Evolutionary conservation across 1,140 invertebrate species (phyloP).

Genomic region (Drosophila jambulina): DNA sequence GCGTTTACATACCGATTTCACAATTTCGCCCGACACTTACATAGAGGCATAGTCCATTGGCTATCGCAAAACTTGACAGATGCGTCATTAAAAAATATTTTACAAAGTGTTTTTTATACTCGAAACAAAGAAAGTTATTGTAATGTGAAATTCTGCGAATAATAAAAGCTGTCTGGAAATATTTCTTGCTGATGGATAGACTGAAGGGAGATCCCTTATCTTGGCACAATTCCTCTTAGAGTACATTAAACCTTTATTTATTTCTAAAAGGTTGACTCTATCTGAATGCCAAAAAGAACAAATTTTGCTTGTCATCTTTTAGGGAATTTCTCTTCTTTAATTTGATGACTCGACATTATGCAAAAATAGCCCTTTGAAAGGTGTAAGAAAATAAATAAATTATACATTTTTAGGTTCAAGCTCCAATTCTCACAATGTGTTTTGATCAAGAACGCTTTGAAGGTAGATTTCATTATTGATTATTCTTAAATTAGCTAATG

Average conservation of each 20-base stretch:
- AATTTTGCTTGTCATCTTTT: constrained; percentile 24
- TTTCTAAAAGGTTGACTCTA: not conserved
- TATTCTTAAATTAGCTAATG: constrained; percentile 29
- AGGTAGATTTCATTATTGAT: constrained; percentile 22
- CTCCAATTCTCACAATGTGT: not conserved
- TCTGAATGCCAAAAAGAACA: not conserved
- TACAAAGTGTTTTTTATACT: constrained; percentile 6
- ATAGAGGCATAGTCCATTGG: constrained; percentile 15
- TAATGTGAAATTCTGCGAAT: constrained; percentile 18
- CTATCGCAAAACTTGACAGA: constrained; percentile 8
- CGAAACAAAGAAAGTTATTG: constrained; percentile 46
- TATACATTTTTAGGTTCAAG: not conserved
- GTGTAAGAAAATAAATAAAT: not conserved
- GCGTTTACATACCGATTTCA: constrained; percentile 13
- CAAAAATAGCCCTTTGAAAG: constrained; percentile 9
- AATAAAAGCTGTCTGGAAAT: not conserved
- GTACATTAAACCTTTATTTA: constrained; percentile 19
- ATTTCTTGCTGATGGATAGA: constrained; percentile 5
- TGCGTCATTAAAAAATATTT: constrained; percentile 26
- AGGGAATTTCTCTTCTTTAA: constrained; percentile 21
- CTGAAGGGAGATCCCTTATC: constrained; percentile 15
- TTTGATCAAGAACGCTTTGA: constrained; percentile 10
- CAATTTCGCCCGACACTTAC: constrained; percentile 23
- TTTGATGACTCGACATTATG: constrained; percentile 36
- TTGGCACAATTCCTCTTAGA: not conserved